A percentile compares a stretch with the other conserved stretches of the same genome.
Evolutionary conservation across 2,797 vertebrate species (phyloP).

Genomic region (Oophaga sylvatica): DNA sequence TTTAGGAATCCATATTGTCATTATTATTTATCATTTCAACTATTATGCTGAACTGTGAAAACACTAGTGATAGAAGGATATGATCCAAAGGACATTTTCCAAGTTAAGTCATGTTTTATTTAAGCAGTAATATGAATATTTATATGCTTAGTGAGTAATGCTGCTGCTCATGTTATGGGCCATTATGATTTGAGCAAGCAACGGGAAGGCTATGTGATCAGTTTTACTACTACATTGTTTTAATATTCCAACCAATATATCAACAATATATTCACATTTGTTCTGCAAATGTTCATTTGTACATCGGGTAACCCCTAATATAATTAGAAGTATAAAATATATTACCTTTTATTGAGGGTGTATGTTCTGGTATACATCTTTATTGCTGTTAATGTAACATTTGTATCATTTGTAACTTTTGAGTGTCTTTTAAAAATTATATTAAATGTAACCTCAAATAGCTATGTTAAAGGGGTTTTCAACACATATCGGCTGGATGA

Average conservation of each 20-base stretch:
- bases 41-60: background rate
- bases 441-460: background rate
- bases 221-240: slow-evolving; percentile 19
- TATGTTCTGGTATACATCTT: background rate
- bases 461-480: background rate
- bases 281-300: background rate
- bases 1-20: background rate
- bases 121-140: slow-evolving; percentile 10
- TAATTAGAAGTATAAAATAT: background rate
- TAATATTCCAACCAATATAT: slow-evolving; percentile 12
- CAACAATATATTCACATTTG: slow-evolving; percentile 16
- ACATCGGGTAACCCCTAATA: slow-evolving; percentile 6
- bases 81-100: background rate
- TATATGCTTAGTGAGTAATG: slow-evolving; percentile 16
- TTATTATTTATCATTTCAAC: background rate
- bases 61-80: background rate
- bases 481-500: too few species aligned
- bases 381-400: background rate
- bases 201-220: background rate
- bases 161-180: slow-evolving; percentile 16
- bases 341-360: background rate
- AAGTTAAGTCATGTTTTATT: slow-evolving; percentile 13
- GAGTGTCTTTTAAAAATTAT: background rate
- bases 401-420: background rate
- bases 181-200: slow-evolving; percentile 1